Evolutionary conservation across 2,797 vertebrate species (phyloP).

Genomic region (Mionectes olivaceus): DNA sequence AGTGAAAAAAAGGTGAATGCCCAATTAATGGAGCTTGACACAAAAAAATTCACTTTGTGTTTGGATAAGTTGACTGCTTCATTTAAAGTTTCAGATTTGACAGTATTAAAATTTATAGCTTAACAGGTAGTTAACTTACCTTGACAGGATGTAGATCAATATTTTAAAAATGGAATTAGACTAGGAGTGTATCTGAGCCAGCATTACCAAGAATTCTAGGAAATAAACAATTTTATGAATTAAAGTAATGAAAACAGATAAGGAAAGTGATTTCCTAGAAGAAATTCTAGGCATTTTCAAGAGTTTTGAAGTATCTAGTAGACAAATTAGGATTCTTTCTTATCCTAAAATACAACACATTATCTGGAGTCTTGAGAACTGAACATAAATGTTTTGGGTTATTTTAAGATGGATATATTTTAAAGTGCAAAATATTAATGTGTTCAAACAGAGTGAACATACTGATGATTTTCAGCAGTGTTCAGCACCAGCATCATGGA

Average conservation of each 20-base stretch:
- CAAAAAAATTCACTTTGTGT: not conserved
- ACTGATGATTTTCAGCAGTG: not conserved
- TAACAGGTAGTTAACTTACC: not conserved
- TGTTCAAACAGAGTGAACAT: not conserved
- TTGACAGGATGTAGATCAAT: not conserved
- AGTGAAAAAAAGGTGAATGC: not conserved
- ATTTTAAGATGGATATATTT: not conserved
- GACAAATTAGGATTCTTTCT: not conserved
- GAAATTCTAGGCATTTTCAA: not conserved
- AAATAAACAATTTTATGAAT: not conserved
- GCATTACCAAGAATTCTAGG: not conserved
- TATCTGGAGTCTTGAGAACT: not conserved
- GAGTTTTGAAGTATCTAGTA: not conserved
- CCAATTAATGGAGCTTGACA: not conserved
- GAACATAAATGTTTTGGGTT: not conserved
- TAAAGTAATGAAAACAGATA: not conserved
- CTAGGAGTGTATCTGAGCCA: not conserved
- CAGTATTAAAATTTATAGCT: not conserved
- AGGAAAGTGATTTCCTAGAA: not conserved
- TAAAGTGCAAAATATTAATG: not conserved
- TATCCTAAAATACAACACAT: not conserved
- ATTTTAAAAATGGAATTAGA: not conserved
- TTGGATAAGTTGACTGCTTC: not conserved
- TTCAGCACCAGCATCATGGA: not conserved
- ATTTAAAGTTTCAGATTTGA: not conserved